Evolutionary conservation across 2,113 vertebrate genomes (phyloP).

Genomic region (Riparia riparia): DNA sequence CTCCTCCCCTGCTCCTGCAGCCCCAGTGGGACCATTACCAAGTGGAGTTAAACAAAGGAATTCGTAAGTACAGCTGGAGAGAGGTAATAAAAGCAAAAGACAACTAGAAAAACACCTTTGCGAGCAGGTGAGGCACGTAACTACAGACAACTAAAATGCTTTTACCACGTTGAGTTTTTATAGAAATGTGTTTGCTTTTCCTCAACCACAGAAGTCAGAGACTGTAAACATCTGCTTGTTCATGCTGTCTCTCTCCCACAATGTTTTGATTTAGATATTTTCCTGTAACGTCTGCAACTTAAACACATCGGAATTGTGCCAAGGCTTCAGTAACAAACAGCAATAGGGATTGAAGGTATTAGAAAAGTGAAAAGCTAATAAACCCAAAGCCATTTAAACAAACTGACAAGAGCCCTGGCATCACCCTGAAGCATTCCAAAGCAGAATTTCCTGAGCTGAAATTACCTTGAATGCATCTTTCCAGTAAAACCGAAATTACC

Average conservation of each 20-base stretch:
- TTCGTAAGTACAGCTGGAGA: background rate
- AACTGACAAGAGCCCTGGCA: background rate
- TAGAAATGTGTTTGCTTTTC: background rate
- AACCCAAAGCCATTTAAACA: background rate
- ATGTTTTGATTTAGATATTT: slow-evolving; percentile 59
- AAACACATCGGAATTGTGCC: slow-evolving; percentile 41
- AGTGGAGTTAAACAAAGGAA: background rate
- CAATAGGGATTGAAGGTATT: background rate
- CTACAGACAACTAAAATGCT: background rate
- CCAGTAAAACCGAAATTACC: background rate
- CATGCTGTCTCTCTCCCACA: slow-evolving; percentile 29
- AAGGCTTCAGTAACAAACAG: background rate
- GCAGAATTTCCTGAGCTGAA: background rate
- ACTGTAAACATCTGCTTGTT: slow-evolving; percentile 54
- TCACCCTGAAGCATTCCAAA: background rate
- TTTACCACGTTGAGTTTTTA: background rate
- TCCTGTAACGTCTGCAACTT: slow-evolving; percentile 27
- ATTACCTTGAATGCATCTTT: background rate
- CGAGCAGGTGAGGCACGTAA: background rate
- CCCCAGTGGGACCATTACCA: background rate
- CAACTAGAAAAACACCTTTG: background rate
- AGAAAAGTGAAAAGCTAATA: slow-evolving; percentile 11
- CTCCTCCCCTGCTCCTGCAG: background rate
- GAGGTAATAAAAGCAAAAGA: background rate
- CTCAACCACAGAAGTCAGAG: slow-evolving; percentile 15